Evolutionary conservation across 2,113 vertebrate species (phyloP).

Genomic region (Gallinago jamesoni): DNA sequence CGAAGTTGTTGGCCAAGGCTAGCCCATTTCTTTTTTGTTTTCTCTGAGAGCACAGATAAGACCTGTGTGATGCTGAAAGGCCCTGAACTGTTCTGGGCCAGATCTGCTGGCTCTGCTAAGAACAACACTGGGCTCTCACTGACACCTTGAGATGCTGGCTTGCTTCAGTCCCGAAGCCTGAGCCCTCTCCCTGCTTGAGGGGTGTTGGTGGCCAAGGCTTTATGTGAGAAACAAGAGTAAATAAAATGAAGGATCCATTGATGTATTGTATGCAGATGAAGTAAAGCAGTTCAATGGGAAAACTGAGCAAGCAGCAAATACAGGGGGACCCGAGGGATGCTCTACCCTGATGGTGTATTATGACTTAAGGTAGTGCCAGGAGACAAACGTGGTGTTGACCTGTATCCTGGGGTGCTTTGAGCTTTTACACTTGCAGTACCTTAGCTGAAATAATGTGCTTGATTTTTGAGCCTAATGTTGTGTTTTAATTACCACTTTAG

Average conservation of each 20-base stretch:
- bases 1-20: not conserved
- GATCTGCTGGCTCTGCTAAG: not conserved
- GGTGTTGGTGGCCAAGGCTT: not conserved
- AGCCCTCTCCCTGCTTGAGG: not conserved
- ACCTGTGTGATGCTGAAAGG: not conserved
- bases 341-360: not conserved
- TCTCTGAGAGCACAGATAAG: not conserved
- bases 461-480: not conserved
- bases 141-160: rapidly evolving
- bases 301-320: not conserved
- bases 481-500: not conserved
- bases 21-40: not conserved
- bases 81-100: not conserved
- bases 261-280: not conserved
- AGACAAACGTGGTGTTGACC: not conserved
- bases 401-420: not conserved
- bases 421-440: not conserved
- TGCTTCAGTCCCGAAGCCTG: not conserved
- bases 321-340: rapidly evolving
- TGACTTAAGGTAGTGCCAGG: not conserved
- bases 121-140: not conserved
- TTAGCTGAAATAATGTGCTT: not conserved
- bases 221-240: not conserved
- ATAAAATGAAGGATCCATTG: not conserved
- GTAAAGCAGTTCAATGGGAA: not conserved